These are phyloP conservation scores for Atherinomorus stipes DNA, from an alignment of 2,113 vertebrate genomes.

Conservation along the genomic window DNA sequence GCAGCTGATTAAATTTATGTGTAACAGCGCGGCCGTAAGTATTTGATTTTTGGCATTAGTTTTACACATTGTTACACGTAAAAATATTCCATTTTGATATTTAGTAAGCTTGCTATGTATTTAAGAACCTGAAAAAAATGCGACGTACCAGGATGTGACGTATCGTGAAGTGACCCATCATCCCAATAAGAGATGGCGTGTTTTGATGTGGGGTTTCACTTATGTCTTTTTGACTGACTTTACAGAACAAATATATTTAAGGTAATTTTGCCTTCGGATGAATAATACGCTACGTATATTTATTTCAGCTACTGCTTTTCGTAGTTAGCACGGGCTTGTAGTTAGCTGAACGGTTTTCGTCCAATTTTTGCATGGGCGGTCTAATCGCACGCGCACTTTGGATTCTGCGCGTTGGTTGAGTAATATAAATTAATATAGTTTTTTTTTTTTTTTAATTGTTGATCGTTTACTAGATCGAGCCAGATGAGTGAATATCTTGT, in stretches of 20 bases:
- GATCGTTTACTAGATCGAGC: rapidly evolving
- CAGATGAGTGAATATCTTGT: rapidly evolving
- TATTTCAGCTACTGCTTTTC: too few species aligned
- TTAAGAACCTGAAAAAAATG: background rate
- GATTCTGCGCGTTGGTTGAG: conserved; percentile 41
- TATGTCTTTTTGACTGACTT: background rate
- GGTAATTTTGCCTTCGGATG: background rate
- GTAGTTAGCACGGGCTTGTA: conserved; percentile 26
- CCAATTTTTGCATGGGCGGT: conserved; percentile 74
- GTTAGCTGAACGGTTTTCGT: conserved; percentile 18
- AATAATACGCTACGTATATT: rapidly evolving
- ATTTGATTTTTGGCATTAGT: too few species aligned
- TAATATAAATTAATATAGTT: background rate
- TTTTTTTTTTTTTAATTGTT: background rate
- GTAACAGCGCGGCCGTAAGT: background rate
- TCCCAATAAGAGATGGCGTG: conserved; percentile 63
- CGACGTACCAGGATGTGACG: conserved; percentile 61
- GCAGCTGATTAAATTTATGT: too few species aligned
- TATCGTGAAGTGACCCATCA: conserved; percentile 69
- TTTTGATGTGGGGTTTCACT: background rate
- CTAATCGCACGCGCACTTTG: conserved; percentile 11
- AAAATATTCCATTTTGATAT: background rate
- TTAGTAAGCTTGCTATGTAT: background rate
- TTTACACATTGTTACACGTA: background rate
- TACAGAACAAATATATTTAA: background rate